These are phyloP conservation scores for Tetragnatha montana DNA, from an alignment of 2,888 invertebrate species.

Conservation along the genomic window DNA sequence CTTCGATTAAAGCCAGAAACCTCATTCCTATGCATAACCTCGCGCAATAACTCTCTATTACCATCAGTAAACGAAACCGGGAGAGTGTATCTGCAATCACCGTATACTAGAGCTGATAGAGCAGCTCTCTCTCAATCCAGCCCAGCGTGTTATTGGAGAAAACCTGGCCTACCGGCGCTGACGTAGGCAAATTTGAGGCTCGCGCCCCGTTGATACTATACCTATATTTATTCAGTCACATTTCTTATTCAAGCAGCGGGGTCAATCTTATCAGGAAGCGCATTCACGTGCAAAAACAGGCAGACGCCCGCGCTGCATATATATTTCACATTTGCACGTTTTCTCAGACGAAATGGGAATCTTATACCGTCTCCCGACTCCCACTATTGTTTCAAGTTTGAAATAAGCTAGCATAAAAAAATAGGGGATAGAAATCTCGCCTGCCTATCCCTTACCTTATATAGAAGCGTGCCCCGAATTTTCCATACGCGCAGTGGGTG, in stretches of 20 bases:
- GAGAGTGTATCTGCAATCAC: too few species aligned
- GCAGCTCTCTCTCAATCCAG: background rate
- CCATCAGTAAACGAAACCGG: too few species aligned
- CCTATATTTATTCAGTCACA: slow-evolving; percentile 65
- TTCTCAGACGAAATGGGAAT: slow-evolving; percentile 65
- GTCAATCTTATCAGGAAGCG: slow-evolving; percentile 67
- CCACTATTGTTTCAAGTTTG: slow-evolving; percentile 69
- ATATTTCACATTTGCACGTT: slow-evolving; percentile 70
- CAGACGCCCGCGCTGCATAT: slow-evolving; percentile 65
- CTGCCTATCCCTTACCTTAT: slow-evolving; percentile 57
- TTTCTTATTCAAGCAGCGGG: slow-evolving; percentile 68
- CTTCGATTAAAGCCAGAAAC: too few species aligned
- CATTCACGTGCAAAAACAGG: slow-evolving; percentile 69
- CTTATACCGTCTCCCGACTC: slow-evolving; percentile 50
- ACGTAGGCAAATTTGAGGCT: slow-evolving; percentile 48
- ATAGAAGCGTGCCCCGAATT: slow-evolving; percentile 63
- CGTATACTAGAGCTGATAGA: background rate
- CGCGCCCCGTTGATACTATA: slow-evolving; percentile 35
- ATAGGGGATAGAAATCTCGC: slow-evolving; percentile 36
- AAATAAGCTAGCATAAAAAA: slow-evolving; percentile 40
- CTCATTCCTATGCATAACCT: too few species aligned
- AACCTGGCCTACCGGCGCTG: background rate
- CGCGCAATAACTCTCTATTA: too few species aligned
- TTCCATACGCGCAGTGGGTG: slow-evolving; percentile 26
- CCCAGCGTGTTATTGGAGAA: background rate